Percentiles rank a stretch among this genome's conserved stretches.
Evolutionary conservation across 2,888 invertebrate genomes (phyloP).

Genomic region (Lasioglossum leucozonium): DNA sequence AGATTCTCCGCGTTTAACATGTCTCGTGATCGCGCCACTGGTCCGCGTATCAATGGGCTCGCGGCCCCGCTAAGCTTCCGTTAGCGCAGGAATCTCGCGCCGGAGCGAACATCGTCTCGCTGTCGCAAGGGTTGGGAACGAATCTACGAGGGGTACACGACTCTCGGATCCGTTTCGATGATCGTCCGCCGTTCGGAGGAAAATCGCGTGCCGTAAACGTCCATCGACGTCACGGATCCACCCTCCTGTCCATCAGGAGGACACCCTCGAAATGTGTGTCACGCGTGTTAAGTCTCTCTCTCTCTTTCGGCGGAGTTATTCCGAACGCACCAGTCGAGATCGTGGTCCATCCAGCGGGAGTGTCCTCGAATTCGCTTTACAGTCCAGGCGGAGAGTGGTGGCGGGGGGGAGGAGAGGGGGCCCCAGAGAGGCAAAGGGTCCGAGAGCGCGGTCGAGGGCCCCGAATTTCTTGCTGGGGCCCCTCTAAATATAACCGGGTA

Average conservation of each 20-base stretch:
- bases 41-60: constrained; percentile 38
- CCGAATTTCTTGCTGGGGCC: constrained; percentile 27
- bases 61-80: not conserved
- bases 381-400: not conserved
- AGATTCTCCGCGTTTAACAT: constrained; percentile 73
- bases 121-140: not conserved
- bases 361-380: constrained; percentile 39
- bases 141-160: not conserved
- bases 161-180: not conserved
- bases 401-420: too few species aligned
- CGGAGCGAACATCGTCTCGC: not conserved
- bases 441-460: not conserved
- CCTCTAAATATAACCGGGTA: constrained; percentile 57
- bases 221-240: not conserved
- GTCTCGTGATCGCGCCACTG: constrained; percentile 24
- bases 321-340: constrained; percentile 12
- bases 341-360: constrained; percentile 30
- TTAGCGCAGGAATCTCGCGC: not conserved
- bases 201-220: not conserved
- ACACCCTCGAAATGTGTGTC: not conserved
- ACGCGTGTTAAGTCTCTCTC: too few species aligned
- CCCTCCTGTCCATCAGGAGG: not conserved
- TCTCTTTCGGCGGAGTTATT: constrained; percentile 2
- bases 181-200: not conserved
- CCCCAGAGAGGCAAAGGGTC: constrained; percentile 26